Conservation (phyloP, 1,140 invertebrate species). For the Palaemon carinicauda region DNA sequence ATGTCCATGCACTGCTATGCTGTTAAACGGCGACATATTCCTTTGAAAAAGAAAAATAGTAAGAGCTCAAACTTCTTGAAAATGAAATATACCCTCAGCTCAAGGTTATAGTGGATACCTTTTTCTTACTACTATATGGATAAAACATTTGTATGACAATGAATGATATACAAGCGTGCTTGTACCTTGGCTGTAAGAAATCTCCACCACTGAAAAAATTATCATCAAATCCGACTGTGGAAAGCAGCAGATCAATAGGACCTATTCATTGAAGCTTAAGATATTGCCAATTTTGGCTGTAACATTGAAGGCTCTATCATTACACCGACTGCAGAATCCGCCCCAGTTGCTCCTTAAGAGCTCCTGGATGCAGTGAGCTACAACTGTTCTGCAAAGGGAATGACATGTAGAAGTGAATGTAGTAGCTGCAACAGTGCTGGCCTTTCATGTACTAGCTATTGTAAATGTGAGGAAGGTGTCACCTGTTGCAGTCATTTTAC, state of each 20-base stretch:
- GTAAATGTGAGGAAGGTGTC: neutral
- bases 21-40: neutral
- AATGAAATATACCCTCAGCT: neutral
- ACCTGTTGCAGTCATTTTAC: neutral
- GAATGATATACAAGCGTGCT: neutral
- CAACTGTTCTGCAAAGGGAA: neutral
- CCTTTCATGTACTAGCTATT: neutral
- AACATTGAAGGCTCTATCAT: neutral
- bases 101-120: neutral
- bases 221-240: neutral
- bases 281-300: neutral
- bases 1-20: neutral
- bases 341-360: too few species aligned
- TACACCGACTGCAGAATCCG: neutral
- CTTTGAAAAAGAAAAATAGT: neutral
- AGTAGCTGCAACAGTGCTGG: conserved; percentile 11
- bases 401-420: neutral
- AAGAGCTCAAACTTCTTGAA: neutral
- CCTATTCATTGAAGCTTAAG: neutral
- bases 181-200: neutral
- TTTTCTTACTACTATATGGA: neutral
- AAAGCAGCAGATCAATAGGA: conserved; percentile 2
- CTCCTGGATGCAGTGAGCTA: neutral
- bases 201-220: too few species aligned
- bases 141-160: neutral